These are phyloP conservation scores for Rhynchotus rufescens DNA, from an alignment of 2,797 vertebrate genomes.

Conservation along the genomic window DNA sequence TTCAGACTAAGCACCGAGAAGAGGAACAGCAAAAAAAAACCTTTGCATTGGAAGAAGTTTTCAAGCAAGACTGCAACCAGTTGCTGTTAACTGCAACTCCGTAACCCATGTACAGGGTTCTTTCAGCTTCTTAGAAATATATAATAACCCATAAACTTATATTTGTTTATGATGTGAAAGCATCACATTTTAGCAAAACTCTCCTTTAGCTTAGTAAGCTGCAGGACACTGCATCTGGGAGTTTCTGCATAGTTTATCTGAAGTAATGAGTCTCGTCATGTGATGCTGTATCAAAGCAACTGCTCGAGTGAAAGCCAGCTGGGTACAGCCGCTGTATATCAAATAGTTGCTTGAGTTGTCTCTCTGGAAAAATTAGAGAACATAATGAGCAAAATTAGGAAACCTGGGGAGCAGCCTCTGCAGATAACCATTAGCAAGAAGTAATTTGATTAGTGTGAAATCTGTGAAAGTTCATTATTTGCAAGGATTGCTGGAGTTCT, in stretches of 20 bases:
- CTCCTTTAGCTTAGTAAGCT: conserved; percentile 32
- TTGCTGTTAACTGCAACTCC: background rate
- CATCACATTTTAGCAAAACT: background rate
- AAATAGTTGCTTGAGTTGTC: conserved; percentile 59
- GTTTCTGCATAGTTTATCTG: conserved; percentile 71
- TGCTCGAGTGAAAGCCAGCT: conserved; percentile 59
- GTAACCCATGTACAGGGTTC: background rate
- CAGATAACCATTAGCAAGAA: conserved; percentile 39
- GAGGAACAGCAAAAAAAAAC: background rate
- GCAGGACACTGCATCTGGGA: conserved; percentile 57
- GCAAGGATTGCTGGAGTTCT: background rate
- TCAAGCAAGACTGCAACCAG: background rate
- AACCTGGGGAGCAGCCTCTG: conserved; percentile 34
- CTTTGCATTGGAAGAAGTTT: background rate
- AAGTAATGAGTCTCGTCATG: conserved; percentile 65
- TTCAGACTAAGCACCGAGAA: background rate
- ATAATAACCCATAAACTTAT: background rate
- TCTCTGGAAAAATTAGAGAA: conserved; percentile 69
- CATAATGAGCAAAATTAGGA: conserved; percentile 68
- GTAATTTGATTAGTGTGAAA: conserved; percentile 46
- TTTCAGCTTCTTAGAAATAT: background rate
- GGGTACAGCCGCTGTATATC: conserved; percentile 37
- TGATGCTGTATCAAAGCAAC: conserved; percentile 64
- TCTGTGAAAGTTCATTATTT: conserved; percentile 41
- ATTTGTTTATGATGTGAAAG: background rate